Base-by-base conservation (phyloP, 2,888 invertebrate genomes). In the Amiota mariae region DNA sequence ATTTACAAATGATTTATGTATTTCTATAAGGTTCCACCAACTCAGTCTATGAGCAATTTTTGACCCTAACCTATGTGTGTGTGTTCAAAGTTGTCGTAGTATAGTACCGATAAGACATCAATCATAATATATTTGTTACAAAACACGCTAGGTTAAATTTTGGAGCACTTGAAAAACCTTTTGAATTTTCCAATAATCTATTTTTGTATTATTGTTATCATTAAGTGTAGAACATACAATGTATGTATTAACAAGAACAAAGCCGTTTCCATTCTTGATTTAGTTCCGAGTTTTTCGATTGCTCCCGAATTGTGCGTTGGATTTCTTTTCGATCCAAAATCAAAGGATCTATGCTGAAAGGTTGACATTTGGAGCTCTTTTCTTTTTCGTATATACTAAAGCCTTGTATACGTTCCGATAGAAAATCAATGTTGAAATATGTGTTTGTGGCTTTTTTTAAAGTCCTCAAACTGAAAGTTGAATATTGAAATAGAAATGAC, bases 341-440 rank as follows among this genome's bases (percentile, higher is more conserved):
- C 68, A 8, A 64, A 46, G 56, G 46, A 57, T 56, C 56, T 9
- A 75, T 64, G 61, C 76, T 67, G 15, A 84, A 82, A 15, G 80
- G 78, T 36, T 76, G 13, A 74, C 76, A 80, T 6, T 74, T 73
- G 20, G n/a, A 56, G 12, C 20, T 11, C 2, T 48, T 54, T 2
- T 20, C 49, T 54, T 66, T 47, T 48, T 70, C 15, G 63, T 13
- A 73, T 11, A 49, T 1, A 20, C 51, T 54, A 20, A 68, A n/a
- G 15, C 84, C 84, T 71, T 80, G 78, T 0, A 82, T 15, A n/a
- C 77, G 76, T 24, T 70, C 67, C 11, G 85, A 82, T 66, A 84
- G 59, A 8, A 77, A 78, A 0, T 66, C 74, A 0, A 71, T 36
- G 9, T 84, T 85, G 1, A 84, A 72, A 9, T 73, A 79, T 0